Evolutionary conservation across 2,797 vertebrate species (phyloP), one percentile per base, ranked within the genome.

Genomic region (Malurus leucopterus): DNA sequence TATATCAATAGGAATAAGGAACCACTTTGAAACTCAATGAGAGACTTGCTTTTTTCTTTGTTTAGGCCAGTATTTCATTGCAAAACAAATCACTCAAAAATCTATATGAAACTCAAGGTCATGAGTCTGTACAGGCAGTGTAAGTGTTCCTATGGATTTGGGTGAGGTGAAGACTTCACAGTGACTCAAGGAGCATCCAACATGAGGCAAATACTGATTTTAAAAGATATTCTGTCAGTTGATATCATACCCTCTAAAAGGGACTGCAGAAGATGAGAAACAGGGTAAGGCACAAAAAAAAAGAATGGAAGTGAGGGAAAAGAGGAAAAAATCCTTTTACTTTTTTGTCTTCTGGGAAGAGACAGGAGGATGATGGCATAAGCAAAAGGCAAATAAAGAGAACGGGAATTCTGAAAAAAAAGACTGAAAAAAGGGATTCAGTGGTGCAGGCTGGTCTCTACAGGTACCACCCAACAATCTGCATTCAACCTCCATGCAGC

Each of bases 401-500:
- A 82, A 83, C 4, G 17, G 51, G 36, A 58, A 74, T 69, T 78
- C 49, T 65, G 26, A 13, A 53, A 72, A 85, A 85, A 46, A 19
- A n/a, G 27, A 20, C 18, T 44, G 2, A 27, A 47, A 78, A 74
- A 69, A 17, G 40, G 44, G 27, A 53, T 20, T 34, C 51, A 46
- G 1, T 0, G 43, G 47, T 51, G 55, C 72, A 89, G 73, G 57
- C 64, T 76, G 77, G 43, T 75, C 34, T 61, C 36, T 58, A 46
- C 63, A 94, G 92, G 89, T 91, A 67, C 55, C 61, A 65, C 44
- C 40, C 70, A 69, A 59, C 73, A 77, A 72, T 74, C 87, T 89
- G 89, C 47, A 55, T 47, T 86, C 64, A 61, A 15, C 68, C 78
- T 71, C 22, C 1, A 0, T 27, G 78, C 57, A 51, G 84, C 41